A percentile compares a stretch with the other conserved stretches of the same genome.
phyloP scores from a whole-genome alignment of 2,113 vertebrate species.

The Oncorhynchus nerka region DNA sequence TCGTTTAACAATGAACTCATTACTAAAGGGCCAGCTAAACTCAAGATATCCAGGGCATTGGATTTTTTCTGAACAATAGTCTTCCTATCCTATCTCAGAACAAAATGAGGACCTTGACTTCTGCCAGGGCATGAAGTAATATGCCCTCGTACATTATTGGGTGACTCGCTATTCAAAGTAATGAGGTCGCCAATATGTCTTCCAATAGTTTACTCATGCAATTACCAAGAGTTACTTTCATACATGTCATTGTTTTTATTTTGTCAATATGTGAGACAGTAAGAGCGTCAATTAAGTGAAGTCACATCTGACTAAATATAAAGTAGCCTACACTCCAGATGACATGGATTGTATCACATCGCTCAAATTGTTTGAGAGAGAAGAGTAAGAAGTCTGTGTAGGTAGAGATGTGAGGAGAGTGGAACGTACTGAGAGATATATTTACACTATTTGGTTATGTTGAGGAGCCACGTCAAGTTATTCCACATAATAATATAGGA shows the following conservation, averaged over 20 bases:
- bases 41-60: slow-evolving; percentile 28
- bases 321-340: too few relatives aligned
- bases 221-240: slow-evolving; percentile 1
- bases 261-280: background rate
- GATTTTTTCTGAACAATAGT: slow-evolving; percentile 41
- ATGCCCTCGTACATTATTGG: slow-evolving; percentile 28
- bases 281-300: background rate
- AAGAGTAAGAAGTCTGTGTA: background rate
- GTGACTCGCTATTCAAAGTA: slow-evolving; percentile 43
- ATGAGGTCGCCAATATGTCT: slow-evolving; percentile 28
- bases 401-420: background rate
- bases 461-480: slow-evolving; percentile 40
- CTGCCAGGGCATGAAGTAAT: slow-evolving; percentile 43
- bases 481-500: slow-evolving; percentile 57
- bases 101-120: slow-evolving; percentile 22
- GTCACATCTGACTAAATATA: background rate
- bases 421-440: background rate
- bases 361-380: background rate
- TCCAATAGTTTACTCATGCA: slow-evolving; percentile 18
- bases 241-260: slow-evolving; percentile 4
- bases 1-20: slow-evolving; percentile 48
- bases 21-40: slow-evolving; percentile 41
- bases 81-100: slow-evolving; percentile 37
- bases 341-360: too few relatives aligned
- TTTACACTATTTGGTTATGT: slow-evolving; percentile 38